A percentile compares a stretch with the other conserved stretches of the same genome.
phyloP scores from a whole-genome alignment of 2,797 vertebrate genomes.

The Hirundo rustica region DNA sequence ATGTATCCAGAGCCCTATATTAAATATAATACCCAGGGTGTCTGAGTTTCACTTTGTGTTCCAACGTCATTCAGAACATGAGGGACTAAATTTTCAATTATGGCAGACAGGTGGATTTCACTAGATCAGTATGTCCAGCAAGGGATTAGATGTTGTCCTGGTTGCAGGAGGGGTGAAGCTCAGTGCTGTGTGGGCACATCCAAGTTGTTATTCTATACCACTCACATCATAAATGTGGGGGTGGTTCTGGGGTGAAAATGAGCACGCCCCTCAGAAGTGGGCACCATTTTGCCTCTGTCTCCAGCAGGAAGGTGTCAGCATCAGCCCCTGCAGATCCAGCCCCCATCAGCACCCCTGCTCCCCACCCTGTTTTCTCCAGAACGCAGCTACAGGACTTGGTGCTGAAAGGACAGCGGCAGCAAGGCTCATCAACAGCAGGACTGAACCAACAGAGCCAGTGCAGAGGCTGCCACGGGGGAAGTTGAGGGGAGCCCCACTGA shows the following conservation, averaged over 20 bases:
- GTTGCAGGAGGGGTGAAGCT: background rate
- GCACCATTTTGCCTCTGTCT: background rate
- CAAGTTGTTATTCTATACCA: background rate
- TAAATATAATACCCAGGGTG: background rate
- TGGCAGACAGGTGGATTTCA: background rate
- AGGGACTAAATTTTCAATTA: background rate
- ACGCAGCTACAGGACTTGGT: fast-evolving
- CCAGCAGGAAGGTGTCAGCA: background rate
- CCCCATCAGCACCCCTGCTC: background rate
- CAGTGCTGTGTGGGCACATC: fast-evolving
- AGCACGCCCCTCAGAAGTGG: background rate
- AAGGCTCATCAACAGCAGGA: fast-evolving
- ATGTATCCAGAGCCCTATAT: background rate
- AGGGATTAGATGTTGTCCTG: background rate
- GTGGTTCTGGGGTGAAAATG: background rate
- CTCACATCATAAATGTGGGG: background rate
- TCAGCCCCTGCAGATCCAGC: background rate
- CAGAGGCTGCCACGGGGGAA: background rate
- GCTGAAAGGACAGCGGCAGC: background rate
- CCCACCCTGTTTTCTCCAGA: fast-evolving
- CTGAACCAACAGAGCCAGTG: background rate
- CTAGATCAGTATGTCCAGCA: background rate
- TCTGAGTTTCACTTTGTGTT: background rate
- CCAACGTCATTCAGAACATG: background rate
- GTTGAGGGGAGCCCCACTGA: background rate